A percentile compares a stretch with the other conserved stretches of the same genome.
Conservation (phyloP, 2,113 vertebrate species). For the Dryoscopus gambensis region DNA sequence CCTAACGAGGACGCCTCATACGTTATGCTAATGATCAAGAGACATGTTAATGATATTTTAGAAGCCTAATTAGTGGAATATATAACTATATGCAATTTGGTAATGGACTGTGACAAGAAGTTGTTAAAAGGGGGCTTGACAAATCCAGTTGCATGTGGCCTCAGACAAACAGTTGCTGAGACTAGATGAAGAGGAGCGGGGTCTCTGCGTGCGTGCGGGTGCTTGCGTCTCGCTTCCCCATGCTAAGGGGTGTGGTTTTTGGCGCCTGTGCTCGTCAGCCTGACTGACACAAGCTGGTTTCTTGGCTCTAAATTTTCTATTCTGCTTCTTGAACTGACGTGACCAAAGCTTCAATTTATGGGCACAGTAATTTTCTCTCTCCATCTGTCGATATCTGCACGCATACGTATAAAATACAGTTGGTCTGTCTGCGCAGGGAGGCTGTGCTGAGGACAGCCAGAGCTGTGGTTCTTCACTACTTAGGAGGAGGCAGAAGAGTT, state of each 20-base stretch:
- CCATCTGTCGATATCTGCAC: conserved; percentile 22
- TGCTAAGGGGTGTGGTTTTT: conserved; percentile 14
- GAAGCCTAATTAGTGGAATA: conserved; percentile 99
- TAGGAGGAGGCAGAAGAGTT: neutral
- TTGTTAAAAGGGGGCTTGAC: conserved; percentile 83
- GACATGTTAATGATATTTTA: conserved; percentile 99
- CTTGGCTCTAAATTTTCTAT: conserved; percentile 48
- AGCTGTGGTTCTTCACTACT: neutral
- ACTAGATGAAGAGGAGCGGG: conserved; percentile 51
- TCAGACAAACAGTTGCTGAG: conserved; percentile 73
- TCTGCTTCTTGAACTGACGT: conserved; percentile 40
- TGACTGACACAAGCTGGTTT: conserved; percentile 45
- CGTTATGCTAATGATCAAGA: conserved; percentile 99
- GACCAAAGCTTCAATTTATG: conserved; percentile 43
- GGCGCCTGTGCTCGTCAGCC: neutral
- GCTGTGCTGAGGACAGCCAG: rapidly evolving
- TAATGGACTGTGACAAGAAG: conserved; percentile 96
- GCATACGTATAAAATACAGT: neutral
- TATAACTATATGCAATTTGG: conserved; percentile 94
- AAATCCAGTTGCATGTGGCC: conserved; percentile 78
- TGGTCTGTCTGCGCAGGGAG: rapidly evolving
- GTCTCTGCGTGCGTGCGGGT: neutral
- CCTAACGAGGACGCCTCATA: conserved; percentile 92
- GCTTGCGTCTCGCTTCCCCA: neutral
- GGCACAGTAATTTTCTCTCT: conserved; percentile 41